Base-by-base conservation (phyloP, 1,140 invertebrate species). In the Pollicipes pollicipes region DNA sequence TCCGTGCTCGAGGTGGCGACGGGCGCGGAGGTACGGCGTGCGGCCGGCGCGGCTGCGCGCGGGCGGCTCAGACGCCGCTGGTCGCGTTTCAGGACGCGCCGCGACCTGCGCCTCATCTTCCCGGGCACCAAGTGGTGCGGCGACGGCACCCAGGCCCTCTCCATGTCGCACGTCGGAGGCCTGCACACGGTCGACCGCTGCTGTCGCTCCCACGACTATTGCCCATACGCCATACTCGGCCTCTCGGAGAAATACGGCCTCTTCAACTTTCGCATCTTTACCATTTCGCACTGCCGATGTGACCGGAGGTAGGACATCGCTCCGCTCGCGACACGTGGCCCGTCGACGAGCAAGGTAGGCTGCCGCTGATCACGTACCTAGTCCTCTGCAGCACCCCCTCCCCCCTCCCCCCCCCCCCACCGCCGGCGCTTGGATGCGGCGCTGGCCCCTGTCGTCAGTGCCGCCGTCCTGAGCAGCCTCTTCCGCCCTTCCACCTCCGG, bases 251-350 rank as follows among this genome's bases (percentile, higher is more conserved):
- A 74, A 76, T 91, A 85, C 78, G 85, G 86, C 72, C 82, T 88
- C 72, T 89, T 89, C 83, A 94, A 94, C 83, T 86, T 83, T 77
- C 84, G 87, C 69, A 87, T 90, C 45, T 90, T 88, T 80, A 93
- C 90, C 13, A 80, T 93, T n/a, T 90, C 88, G 71, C 88, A 92
- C 77, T 95, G 91, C 80, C 82, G 81, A 69, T 94, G 92, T 79
- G 92, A 95, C 82, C 84, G 85, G 79, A 90, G 87, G 90, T 91
- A 83, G 81, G 82, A 3, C 3, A 10, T 29, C 2, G 45, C 17
- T 10, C 2, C n/a, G n/a, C n/a, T n/a, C n/a, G n/a, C n/a, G n/a
- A n/a, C n/a, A n/a, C n/a, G n/a, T n/a, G n/a, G 45, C 2, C 45
- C 24, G 13, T 21, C 45, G 45, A 58, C 45, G 45, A 3, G 45